These are phyloP conservation scores for Ichneumoninae sp. DNA, from an alignment of 2,888 invertebrate genomes.

Conservation along the genomic window DNA sequence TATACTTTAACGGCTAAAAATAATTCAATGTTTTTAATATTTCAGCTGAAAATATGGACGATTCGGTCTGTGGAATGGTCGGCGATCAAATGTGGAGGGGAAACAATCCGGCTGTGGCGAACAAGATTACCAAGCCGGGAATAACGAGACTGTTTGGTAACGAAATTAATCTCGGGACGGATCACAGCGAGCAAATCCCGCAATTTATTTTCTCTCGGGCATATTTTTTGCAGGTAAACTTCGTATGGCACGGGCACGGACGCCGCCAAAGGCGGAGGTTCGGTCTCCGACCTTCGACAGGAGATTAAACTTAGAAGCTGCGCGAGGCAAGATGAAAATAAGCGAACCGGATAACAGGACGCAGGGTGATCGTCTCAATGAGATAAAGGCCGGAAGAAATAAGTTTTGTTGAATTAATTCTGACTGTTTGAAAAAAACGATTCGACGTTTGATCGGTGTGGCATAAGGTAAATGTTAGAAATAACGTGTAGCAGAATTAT, in stretches of 20 bases:
- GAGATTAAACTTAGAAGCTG: constrained; percentile 1
- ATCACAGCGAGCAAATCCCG: neutral
- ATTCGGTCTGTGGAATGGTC: constrained; percentile 7
- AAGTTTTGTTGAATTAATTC: constrained; percentile 35
- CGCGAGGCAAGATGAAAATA: constrained; percentile 48
- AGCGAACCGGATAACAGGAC: constrained; percentile 74
- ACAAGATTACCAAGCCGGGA: constrained; percentile 54
- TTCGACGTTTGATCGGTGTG: neutral
- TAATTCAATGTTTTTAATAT: neutral
- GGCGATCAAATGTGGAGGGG: constrained; percentile 28
- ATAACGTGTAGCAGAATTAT: neutral
- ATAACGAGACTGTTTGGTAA: constrained; percentile 62
- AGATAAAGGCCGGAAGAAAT: constrained; percentile 80
- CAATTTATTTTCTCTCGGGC: neutral
- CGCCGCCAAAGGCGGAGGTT: constrained; percentile 20
- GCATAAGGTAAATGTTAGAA: neutral
- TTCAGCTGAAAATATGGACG: constrained; percentile 32
- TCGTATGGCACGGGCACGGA: constrained; percentile 46
- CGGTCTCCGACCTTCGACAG: constrained; percentile 9
- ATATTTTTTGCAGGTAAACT: constrained; percentile 55
- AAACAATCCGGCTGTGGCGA: constrained; percentile 33
- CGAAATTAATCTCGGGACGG: neutral
- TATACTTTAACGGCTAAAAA: neutral
- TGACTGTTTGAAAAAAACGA: neutral
- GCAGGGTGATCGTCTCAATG: constrained; percentile 87